Conservation (phyloP, 2,113 vertebrate species). For the Aphyosemion australe region DNA sequence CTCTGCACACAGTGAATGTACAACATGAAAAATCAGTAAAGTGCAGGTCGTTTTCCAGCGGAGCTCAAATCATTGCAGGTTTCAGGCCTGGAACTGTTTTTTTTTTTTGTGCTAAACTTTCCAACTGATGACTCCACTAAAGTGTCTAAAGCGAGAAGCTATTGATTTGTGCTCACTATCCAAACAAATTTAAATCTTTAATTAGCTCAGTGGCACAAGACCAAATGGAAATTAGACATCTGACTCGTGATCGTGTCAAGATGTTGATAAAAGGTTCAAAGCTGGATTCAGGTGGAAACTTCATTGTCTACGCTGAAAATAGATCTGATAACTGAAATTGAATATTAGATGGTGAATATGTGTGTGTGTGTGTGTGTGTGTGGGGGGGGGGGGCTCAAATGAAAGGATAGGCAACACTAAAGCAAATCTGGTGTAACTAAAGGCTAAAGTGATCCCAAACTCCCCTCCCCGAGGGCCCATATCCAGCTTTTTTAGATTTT, state of each 20-base stretch:
- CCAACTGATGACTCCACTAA: conserved; percentile 61
- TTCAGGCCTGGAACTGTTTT: conserved; percentile 4
- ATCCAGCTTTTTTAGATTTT: too few species aligned
- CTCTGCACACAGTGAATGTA: conserved; percentile 32
- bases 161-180: conserved; percentile 64
- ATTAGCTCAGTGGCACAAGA: conserved; percentile 61
- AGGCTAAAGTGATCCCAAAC: too few species aligned
- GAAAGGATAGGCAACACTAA: too few species aligned
- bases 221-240: conserved; percentile 70
- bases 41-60: conserved; percentile 19
- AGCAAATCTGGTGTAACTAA: too few species aligned
- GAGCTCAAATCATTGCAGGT: conserved; percentile 14
- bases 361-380: conserved; percentile 2
- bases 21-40: conserved; percentile 30
- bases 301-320: conserved; percentile 48
- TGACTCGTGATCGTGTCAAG: conserved; percentile 61
- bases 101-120: conserved; percentile 42
- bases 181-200: conserved; percentile 70
- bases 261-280: conserved; percentile 55
- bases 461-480: too few species aligned
- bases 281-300: conserved; percentile 44
- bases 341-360: conserved; percentile 37
- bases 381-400: background rate
- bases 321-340: conserved; percentile 55
- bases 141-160: conserved; percentile 57